phyloP scores from a whole-genome alignment of 2,113 vertebrate genomes.

The Podocnemis expansa region DNA sequence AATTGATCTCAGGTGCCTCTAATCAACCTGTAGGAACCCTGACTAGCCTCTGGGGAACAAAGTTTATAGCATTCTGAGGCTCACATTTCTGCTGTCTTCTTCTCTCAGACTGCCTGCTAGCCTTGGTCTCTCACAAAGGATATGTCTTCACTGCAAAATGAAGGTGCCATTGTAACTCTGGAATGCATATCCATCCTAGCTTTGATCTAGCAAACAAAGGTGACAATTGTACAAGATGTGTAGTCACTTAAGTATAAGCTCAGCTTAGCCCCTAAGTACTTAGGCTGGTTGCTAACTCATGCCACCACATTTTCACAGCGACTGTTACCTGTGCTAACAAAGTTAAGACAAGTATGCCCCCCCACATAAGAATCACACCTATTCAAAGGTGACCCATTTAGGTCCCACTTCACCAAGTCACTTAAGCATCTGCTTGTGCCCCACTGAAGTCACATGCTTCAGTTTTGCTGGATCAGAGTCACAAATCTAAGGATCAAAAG shows the following conservation, averaged over 20 bases:
- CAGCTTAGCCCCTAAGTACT: neutral
- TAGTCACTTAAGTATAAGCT: neutral
- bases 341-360: neutral
- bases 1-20: too few species aligned
- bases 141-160: neutral
- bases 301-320: neutral
- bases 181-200: too few species aligned
- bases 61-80: too few species aligned
- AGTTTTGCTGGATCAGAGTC: neutral
- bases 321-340: neutral
- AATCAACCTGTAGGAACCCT: too few species aligned
- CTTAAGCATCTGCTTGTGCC: neutral
- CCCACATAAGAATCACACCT: too few species aligned
- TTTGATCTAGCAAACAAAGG: too few species aligned
- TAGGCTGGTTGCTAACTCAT: neutral
- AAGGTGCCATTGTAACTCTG: too few species aligned
- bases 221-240: neutral
- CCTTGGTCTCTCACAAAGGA: too few species aligned
- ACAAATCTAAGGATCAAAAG: neutral
- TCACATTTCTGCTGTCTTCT: too few species aligned
- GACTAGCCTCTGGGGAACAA: too few species aligned
- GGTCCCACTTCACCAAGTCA: neutral
- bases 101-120: too few species aligned
- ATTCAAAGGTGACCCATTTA: neutral
- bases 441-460: neutral